Conservation (phyloP, 1,140 invertebrate genomes). For the Tetramorium parvispinum region DNA sequence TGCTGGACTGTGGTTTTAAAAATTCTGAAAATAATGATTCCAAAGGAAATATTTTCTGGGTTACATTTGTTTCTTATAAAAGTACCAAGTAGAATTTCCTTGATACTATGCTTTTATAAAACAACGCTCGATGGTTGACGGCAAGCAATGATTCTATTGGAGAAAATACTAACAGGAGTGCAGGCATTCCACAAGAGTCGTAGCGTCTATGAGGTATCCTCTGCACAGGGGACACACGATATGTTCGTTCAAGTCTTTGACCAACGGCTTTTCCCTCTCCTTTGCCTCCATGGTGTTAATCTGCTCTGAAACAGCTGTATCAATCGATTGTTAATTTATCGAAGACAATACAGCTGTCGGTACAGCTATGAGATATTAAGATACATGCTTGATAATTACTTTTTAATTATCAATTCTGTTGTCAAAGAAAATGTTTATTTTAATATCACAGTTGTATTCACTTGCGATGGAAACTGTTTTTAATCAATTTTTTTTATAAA, state of each 20-base stretch:
- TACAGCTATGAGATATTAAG: neutral
- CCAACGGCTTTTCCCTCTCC: constrained; percentile 77
- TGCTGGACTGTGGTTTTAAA: neutral
- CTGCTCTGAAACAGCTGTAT: constrained; percentile 69
- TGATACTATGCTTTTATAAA: neutral
- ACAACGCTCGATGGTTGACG: neutral
- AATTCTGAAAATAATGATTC: neutral
- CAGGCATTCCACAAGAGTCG: constrained; percentile 92
- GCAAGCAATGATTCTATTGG: neutral
- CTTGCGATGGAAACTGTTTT: neutral
- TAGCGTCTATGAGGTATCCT: constrained; percentile 93
- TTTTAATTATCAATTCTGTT: neutral
- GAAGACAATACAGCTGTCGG: neutral
- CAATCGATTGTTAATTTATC: constrained; percentile 63
- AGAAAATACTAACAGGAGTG: constrained; percentile 90
- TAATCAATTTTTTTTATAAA: neutral
- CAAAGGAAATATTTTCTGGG: neutral
- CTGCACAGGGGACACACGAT: constrained; percentile 91
- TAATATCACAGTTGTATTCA: neutral
- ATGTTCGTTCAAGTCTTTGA: constrained; percentile 89
- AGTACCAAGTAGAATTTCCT: neutral
- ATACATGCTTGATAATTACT: neutral
- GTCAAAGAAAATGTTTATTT: neutral
- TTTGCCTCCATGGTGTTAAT: constrained; percentile 68
- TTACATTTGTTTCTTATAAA: neutral